Conservation (phyloP, 2,797 vertebrate species). For the Discoglossus pictus region DNA sequence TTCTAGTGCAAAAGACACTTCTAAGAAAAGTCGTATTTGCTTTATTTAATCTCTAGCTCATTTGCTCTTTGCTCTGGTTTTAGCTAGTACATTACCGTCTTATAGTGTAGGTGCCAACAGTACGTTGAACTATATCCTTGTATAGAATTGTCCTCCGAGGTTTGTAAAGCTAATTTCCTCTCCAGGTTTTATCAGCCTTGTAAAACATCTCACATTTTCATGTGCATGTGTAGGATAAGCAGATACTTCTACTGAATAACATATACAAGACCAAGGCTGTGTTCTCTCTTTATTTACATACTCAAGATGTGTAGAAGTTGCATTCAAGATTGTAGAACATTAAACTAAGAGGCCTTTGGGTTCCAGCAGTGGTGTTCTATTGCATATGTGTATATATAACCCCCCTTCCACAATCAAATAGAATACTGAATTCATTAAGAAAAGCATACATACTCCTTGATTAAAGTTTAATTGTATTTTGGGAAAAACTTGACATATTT, state of each 20-base stretch:
- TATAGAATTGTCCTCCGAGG: slow-evolving; percentile 52
- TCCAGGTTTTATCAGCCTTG: slow-evolving; percentile 60
- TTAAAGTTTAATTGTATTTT: no score
- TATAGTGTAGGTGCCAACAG: slow-evolving; percentile 19
- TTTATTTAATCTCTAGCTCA: slow-evolving; percentile 22
- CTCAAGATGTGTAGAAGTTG: slow-evolving; percentile 21
- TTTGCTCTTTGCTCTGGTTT: slow-evolving; percentile 29
- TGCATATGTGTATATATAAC: no score
- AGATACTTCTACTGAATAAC: slow-evolving; percentile 28
- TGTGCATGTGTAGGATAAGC: slow-evolving; percentile 46
- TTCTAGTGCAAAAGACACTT: no score
- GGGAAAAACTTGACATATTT: no score
- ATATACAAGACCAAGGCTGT: no score
- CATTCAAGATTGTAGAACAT: not conserved
- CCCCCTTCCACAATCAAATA: no score
- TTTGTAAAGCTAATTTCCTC: slow-evolving; percentile 60
- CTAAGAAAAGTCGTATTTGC: no score
- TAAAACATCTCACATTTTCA: slow-evolving; percentile 59
- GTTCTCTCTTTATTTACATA: no score
- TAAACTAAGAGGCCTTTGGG: no score
- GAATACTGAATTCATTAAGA: no score
- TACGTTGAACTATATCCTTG: slow-evolving; percentile 54
- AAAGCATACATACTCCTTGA: no score
- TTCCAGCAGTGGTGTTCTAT: no score
- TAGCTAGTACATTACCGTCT: slow-evolving; percentile 44